phyloP scores from a whole-genome alignment of 2,888 invertebrate genomes.

The Hedychridium roseum region DNA sequence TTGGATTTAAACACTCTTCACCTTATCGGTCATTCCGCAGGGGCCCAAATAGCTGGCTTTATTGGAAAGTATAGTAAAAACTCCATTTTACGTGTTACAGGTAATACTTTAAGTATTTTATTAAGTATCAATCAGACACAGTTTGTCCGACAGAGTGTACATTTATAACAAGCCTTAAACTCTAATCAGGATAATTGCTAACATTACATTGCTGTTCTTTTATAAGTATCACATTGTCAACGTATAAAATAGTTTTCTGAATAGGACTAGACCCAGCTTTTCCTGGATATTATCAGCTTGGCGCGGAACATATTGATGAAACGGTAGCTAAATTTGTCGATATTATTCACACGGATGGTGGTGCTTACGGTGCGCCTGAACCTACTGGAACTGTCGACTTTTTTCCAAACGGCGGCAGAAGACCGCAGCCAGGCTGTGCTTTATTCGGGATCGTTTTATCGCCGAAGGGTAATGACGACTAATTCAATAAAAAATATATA shows the following conservation, averaged over 20 bases:
- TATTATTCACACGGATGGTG: conserved; percentile 49
- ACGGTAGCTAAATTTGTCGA: conserved; percentile 41
- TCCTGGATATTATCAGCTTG: conserved; percentile 43
- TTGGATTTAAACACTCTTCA: conserved; percentile 36
- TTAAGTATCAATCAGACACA: no score
- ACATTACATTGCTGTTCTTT: not conserved
- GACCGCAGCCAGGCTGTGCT: conserved; percentile 49
- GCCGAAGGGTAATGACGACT: conserved; percentile 23
- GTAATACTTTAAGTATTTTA: no score
- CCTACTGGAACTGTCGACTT: conserved; percentile 47
- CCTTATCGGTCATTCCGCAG: conserved; percentile 47
- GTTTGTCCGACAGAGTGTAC: no score
- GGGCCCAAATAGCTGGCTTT: conserved; percentile 45
- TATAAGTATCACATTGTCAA: not conserved
- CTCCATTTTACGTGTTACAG: conserved; percentile 42
- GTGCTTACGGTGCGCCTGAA: conserved; percentile 36
- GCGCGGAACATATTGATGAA: conserved; percentile 35
- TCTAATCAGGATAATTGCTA: no score
- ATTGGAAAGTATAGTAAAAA: conserved; percentile 28
- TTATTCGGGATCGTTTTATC: conserved; percentile 25
- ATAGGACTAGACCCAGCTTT: conserved; percentile 50
- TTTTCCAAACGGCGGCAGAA: conserved; percentile 45
- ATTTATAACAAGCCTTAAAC: no score
- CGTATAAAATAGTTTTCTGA: not conserved
- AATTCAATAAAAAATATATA: conserved; percentile 2